Conservation (phyloP, 2,797 vertebrate species). For the Taeniopygia guttata region DNA sequence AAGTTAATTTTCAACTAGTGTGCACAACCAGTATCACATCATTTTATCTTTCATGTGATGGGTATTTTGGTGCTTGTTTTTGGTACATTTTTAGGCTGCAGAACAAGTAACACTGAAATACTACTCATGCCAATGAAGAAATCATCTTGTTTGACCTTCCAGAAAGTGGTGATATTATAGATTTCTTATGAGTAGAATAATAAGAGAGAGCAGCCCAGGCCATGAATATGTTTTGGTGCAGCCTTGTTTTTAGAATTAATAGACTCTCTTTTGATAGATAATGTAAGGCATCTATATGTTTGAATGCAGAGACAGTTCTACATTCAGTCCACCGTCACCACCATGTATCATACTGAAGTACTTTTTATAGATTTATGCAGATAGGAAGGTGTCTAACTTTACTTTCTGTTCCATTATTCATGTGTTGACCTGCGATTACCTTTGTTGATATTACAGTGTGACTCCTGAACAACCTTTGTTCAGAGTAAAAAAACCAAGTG, state of each 20-base stretch:
- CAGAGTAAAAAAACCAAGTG: background rate
- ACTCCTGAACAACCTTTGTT: slow-evolving; percentile 17
- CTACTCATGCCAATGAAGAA: background rate
- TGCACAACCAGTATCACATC: background rate
- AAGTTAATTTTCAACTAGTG: background rate
- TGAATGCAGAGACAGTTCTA: background rate
- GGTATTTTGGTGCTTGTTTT: background rate
- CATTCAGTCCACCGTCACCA: background rate
- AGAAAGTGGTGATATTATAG: slow-evolving; percentile 11
- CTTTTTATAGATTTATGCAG: slow-evolving; percentile 27
- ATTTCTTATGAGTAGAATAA: slow-evolving; percentile 17
- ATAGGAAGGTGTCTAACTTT: slow-evolving; percentile 32
- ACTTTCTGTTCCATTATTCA: slow-evolving; percentile 55
- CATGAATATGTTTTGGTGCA: background rate
- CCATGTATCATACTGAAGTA: background rate
- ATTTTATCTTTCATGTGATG: background rate
- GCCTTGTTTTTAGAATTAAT: background rate
- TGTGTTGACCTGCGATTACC: slow-evolving; percentile 36
- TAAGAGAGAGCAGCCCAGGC: background rate
- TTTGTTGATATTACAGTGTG: background rate
- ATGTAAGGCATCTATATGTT: background rate
- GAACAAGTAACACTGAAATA: background rate
- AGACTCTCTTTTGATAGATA: slow-evolving; percentile 5
- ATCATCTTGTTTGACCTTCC: slow-evolving; percentile 6
- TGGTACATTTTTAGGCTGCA: background rate